Conservation (phyloP, 2,113 vertebrate species). For the Vanacampus margaritifer region DNA sequence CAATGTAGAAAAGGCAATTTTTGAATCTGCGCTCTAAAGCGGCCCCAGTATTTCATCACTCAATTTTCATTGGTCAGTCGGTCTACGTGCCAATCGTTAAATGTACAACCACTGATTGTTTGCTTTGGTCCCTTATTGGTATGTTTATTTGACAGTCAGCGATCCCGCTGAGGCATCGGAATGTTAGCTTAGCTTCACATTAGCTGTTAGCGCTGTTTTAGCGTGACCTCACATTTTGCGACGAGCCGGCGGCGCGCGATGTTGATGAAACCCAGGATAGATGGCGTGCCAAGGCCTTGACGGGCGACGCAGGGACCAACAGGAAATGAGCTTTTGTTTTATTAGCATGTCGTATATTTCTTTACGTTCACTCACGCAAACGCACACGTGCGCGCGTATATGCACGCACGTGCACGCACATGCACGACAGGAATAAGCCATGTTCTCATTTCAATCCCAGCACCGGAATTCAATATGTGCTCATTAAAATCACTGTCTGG, state of each 20-base stretch:
- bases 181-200: no score
- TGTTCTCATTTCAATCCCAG: constrained; percentile 20
- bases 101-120: no score
- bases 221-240: neutral
- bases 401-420: neutral
- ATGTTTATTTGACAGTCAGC: no score
- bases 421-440: neutral
- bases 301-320: constrained; percentile 10
- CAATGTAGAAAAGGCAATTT: no score
- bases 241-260: neutral
- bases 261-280: neutral
- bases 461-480: constrained; percentile 32
- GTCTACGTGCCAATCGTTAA: no score
- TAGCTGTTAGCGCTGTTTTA: no score
- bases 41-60: no score
- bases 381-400: neutral
- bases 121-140: no score
- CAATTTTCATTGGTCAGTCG: no score
- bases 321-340: constrained; percentile 41
- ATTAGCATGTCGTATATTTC: constrained; percentile 3
- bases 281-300: constrained; percentile 27
- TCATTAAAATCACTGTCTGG: constrained; percentile 47
- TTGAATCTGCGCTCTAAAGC: no score
- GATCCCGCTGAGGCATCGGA: no score
- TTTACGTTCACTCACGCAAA: neutral